Base-by-base conservation (phyloP, 2,888 invertebrate genomes). In the Eubasilissa splendida region DNA sequence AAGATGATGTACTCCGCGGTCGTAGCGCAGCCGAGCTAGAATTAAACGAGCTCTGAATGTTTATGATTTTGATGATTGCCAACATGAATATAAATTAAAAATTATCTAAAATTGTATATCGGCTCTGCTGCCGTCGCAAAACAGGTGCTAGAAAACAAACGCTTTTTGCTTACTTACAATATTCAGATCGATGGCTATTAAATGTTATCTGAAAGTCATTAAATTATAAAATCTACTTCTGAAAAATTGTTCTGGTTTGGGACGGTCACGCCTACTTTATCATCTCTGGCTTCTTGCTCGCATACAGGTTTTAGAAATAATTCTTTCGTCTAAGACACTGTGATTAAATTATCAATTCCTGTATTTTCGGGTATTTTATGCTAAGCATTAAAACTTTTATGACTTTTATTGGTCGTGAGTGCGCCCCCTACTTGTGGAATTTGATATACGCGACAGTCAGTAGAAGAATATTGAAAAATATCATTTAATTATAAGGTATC, bases 61-160 rank as follows among this genome's bases (percentile, higher is more conserved):
- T 73, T 78, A 78, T 73, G 78, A 60, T 78, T 78, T 58, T 52
- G 71, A 73, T 70, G 79, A 79, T 74, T 74, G 65, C 79, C 68
- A 83, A 80, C 80, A 80, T 83, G 83, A 83, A 83, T 83, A 83
- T 83, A 81, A 83, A 83, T 83, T 83, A 83, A 83, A 83, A 82
- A 83, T 81, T 83, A 83, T 82, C 83, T 80, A 70, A 78, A 83
- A 83, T 76, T 77, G 81, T 81, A 63, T 73, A 77, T 77, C 74
- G 42, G 56, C 22, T 31, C 54, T 52, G 59, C 65, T 54, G 56
- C 63, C 42, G 52, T 79, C 42, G 73, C 74, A 33, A 74, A 79
- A 79, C 68, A 77, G 77, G 68, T 77, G 65, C 77, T 56, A 58
- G 76, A 56, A 68, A 77, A 75, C 59, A 31, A n/a, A 68, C 42